phyloP scores from a whole-genome alignment of 2,797 vertebrate genomes.

The Halcyon leucocephala region DNA sequence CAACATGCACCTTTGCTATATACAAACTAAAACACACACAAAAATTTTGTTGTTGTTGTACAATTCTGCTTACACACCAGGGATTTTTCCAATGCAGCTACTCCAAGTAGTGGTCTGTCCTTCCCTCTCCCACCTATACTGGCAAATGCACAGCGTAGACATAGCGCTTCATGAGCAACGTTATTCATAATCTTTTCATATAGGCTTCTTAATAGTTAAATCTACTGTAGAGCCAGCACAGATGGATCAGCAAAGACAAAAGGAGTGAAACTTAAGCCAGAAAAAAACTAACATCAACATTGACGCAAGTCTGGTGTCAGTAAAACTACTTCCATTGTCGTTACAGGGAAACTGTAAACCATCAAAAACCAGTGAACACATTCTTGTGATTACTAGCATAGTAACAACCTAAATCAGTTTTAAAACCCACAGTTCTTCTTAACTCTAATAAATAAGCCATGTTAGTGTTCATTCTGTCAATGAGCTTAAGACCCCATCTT shows the following conservation, averaged over 20 bases:
- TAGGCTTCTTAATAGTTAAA: neutral
- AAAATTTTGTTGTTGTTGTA: neutral
- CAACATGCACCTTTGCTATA: neutral
- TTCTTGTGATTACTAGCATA: neutral
- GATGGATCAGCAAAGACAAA: neutral
- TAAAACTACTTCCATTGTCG: neutral
- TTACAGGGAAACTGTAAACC: neutral
- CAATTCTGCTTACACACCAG: neutral
- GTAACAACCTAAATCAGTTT: neutral
- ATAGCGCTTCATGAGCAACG: neutral
- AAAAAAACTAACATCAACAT: neutral
- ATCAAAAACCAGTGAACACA: neutral
- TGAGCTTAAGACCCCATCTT: neutral
- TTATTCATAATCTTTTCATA: neutral
- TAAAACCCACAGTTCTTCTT: neutral
- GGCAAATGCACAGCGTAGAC: neutral
- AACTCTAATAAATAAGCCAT: neutral
- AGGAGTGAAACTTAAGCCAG: neutral
- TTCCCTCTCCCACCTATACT: neutral
- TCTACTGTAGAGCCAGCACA: neutral
- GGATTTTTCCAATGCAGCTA: neutral
- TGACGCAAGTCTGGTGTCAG: neutral
- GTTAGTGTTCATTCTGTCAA: neutral
- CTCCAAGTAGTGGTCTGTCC: neutral
- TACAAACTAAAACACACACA: neutral